Percentiles rank a stretch among this genome's conserved stretches.
Evolutionary conservation across 2,797 vertebrate genomes (phyloP).

Genomic region (Alca torda): DNA sequence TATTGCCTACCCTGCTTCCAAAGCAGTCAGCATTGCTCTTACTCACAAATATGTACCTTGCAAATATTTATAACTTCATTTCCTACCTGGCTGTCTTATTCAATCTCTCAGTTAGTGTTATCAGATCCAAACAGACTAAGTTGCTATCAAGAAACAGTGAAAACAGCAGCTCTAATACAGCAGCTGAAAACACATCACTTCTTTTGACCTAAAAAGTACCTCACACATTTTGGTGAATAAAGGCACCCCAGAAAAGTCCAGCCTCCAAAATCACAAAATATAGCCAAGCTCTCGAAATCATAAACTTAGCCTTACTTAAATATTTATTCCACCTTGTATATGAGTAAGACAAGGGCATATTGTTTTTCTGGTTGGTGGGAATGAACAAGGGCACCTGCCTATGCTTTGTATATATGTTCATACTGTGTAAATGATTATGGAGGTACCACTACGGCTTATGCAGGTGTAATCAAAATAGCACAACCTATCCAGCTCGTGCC

Average conservation of each 20-base stretch:
- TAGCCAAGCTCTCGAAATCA: background rate
- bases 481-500: background rate
- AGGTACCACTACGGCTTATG: background rate
- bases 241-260: background rate
- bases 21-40: background rate
- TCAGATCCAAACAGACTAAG: background rate
- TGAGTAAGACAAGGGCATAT: background rate
- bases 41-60: background rate
- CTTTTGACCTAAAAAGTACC: background rate
- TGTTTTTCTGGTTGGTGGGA: background rate
- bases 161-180: background rate
- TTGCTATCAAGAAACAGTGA: background rate
- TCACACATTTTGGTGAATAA: background rate
- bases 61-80: slow-evolving; percentile 44
- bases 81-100: slow-evolving; percentile 12
- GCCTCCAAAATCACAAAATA: background rate
- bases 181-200: background rate
- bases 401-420: background rate
- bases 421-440: background rate
- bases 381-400: background rate
- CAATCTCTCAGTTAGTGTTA: background rate
- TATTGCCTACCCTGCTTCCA: background rate
- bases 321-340: background rate
- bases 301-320: background rate
- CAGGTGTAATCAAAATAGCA: background rate